These are phyloP conservation scores for Lapara coniferarum DNA, from an alignment of 2,888 invertebrate genomes.

Conservation along the genomic window DNA sequence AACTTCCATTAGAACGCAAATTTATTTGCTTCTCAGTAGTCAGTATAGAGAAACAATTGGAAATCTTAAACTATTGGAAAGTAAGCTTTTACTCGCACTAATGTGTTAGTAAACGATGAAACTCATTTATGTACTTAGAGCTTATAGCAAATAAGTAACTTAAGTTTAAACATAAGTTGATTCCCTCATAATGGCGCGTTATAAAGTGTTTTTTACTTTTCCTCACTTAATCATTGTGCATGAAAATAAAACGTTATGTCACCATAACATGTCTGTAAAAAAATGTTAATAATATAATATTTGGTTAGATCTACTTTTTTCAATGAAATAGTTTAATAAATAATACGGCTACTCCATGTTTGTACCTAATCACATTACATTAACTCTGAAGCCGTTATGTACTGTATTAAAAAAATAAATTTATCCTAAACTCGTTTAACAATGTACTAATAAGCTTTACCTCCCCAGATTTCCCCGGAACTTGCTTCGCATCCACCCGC, in stretches of 20 bases:
- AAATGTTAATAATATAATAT: too few relatives aligned
- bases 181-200: too few relatives aligned
- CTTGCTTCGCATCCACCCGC: conserved; percentile 95
- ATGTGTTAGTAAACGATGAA: not conserved
- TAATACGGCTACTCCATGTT: too few relatives aligned
- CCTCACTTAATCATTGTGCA: too few relatives aligned
- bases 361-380: too few relatives aligned
- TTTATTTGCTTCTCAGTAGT: not conserved
- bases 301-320: not conserved
- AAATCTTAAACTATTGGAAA: conserved; percentile 3
- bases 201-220: too few relatives aligned
- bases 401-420: not conserved
- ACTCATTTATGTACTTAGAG: not conserved
- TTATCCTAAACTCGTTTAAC: not conserved
- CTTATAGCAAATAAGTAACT: not conserved
- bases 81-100: conserved; percentile 4
- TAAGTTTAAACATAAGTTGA: too few relatives aligned
- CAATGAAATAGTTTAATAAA: not conserved
- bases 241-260: too few relatives aligned
- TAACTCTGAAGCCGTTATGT: too few relatives aligned
- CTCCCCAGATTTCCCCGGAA: conserved; percentile 90
- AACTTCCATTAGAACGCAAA: not conserved
- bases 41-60: not conserved
- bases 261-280: too few relatives aligned
- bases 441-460: not conserved